Conservation (phyloP, 2,797 vertebrate species). For the Pseudomugil gertrudae region DNA sequence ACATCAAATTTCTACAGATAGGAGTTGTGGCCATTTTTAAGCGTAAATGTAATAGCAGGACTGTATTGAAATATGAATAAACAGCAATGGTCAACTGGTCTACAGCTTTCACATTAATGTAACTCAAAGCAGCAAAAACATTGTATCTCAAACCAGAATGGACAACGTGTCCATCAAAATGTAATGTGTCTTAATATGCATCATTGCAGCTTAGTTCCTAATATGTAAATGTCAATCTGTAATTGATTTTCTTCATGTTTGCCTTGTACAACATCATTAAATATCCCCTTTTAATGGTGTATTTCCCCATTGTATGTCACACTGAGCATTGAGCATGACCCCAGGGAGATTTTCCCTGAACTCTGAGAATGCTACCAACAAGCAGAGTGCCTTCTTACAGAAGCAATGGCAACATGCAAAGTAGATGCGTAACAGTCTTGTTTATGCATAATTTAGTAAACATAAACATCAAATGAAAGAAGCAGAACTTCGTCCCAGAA, state of each 20-base stretch:
- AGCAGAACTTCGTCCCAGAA: constrained; percentile 51
- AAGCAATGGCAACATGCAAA: constrained; percentile 20
- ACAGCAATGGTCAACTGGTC: background rate
- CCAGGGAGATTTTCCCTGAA: constrained; percentile 6
- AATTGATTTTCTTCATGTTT: background rate
- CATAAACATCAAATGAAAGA: constrained; percentile 66
- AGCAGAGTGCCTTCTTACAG: constrained; percentile 9
- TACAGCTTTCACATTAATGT: too few species aligned
- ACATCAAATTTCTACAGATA: background rate
- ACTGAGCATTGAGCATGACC: background rate
- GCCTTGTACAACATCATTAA: background rate
- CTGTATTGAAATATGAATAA: background rate
- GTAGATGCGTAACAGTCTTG: constrained; percentile 57
- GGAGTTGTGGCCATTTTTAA: background rate
- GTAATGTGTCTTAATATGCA: constrained; percentile 12
- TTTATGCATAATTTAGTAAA: constrained; percentile 71
- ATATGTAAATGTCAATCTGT: constrained; percentile 28
- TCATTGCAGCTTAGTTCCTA: background rate
- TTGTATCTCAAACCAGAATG: constrained; percentile 12
- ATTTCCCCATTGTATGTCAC: background rate
- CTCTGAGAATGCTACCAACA: background rate
- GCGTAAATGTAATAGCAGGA: background rate
- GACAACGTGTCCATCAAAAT: constrained; percentile 21
- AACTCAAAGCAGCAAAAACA: background rate
- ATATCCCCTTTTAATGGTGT: background rate